Conservation (phyloP, 2,888 invertebrate species). For the Zeuzera pyrina region DNA sequence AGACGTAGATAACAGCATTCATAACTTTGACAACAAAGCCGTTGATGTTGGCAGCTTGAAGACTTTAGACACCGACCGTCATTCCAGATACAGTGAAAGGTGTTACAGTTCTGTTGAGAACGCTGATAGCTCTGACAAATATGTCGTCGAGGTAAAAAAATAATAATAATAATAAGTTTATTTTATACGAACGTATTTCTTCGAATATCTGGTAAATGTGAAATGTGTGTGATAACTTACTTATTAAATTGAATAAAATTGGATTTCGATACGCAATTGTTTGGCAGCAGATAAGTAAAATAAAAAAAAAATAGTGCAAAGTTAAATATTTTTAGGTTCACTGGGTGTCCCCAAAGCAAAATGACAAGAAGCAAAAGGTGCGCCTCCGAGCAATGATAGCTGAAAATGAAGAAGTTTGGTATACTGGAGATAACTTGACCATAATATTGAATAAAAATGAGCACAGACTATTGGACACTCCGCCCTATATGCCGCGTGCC, state of each 20-base stretch:
- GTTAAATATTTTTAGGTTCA: slow-evolving; percentile 35
- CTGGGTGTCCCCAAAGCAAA: slow-evolving; percentile 54
- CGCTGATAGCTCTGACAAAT: slow-evolving; percentile 47
- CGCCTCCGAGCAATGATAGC: slow-evolving; percentile 58
- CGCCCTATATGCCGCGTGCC: slow-evolving; percentile 26
- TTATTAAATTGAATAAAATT: no score
- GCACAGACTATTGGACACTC: slow-evolving; percentile 37
- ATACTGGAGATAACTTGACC: slow-evolving; percentile 35
- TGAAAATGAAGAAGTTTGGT: slow-evolving; percentile 55
- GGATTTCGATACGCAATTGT: no score
- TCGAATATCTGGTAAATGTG: no score
- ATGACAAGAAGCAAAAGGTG: slow-evolving; percentile 28
- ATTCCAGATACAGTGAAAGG: slow-evolving; percentile 47
- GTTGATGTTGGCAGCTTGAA: slow-evolving; percentile 50
- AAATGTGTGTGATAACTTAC: no score
- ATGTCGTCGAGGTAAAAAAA: slow-evolving; percentile 42
- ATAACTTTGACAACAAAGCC: slow-evolving; percentile 24
- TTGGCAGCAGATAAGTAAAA: neutral
- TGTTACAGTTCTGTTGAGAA: slow-evolving; percentile 55
- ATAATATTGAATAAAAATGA: slow-evolving; percentile 39
- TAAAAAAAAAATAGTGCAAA: neutral
- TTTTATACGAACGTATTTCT: no score
- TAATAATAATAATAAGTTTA: no score
- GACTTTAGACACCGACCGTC: slow-evolving; percentile 36
- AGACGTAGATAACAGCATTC: slow-evolving; percentile 33